These are phyloP conservation scores for Paramormyrops hopkinsi DNA, from an alignment of 2,797 vertebrate genomes.

Conservation along the genomic window DNA sequence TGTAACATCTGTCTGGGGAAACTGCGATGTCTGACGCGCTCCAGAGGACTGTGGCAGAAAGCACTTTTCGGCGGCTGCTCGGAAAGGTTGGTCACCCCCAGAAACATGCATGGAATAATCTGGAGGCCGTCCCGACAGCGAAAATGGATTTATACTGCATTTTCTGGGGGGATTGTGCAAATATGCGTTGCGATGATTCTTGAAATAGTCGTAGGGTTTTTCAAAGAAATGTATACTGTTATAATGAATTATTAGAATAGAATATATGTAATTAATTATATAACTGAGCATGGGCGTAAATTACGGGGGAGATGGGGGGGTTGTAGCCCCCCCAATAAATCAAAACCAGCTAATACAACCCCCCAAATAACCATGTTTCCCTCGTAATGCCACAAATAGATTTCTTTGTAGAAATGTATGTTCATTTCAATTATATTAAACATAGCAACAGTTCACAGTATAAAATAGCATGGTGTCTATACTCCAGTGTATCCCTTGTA, in stretches of 20 bases:
- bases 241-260: neutral
- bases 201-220: slow-evolving; percentile 54
- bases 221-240: neutral
- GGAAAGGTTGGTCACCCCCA: slow-evolving; percentile 30
- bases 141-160: slow-evolving; percentile 54
- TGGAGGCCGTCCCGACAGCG: slow-evolving; percentile 39
- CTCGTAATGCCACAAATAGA: neutral
- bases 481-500: neutral
- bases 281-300: neutral
- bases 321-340: too few species aligned
- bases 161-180: slow-evolving; percentile 52
- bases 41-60: neutral
- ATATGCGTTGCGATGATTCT: slow-evolving; percentile 50
- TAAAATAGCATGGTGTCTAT: neutral
- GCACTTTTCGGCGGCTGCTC: neutral
- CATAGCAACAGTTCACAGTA: neutral
- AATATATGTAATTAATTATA: neutral
- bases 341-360: too few species aligned
- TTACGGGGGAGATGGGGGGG: too few species aligned
- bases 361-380: too few species aligned
- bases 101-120: slow-evolving; percentile 44
- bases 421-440: neutral
- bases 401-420: neutral
- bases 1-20: neutral
- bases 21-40: neutral